These are phyloP conservation scores for Scaptomyza montana DNA, from an alignment of 1,140 invertebrate species.

Conservation along the genomic window DNA sequence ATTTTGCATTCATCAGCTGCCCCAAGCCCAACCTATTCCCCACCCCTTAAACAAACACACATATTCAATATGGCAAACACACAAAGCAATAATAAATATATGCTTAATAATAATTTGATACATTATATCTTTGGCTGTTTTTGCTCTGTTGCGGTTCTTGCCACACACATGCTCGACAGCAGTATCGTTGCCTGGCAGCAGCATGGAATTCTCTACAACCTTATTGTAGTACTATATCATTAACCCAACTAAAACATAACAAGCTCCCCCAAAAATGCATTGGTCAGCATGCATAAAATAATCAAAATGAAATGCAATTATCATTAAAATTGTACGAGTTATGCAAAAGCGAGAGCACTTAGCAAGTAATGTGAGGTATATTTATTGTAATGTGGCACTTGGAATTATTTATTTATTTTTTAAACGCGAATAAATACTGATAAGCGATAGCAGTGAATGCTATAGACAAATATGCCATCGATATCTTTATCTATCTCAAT, in stretches of 20 bases:
- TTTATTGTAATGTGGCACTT: background rate
- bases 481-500: too few species aligned
- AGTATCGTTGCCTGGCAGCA: background rate
- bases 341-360: background rate
- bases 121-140: slow-evolving; percentile 51
- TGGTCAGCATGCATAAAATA: slow-evolving; percentile 9
- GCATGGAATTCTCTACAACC: background rate
- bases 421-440: background rate
- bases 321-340: slow-evolving; percentile 35
- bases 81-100: slow-evolving; percentile 68
- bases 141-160: slow-evolving; percentile 28
- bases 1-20: slow-evolving; percentile 24
- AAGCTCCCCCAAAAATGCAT: background rate
- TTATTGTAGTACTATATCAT: background rate
- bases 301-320: slow-evolving; percentile 36
- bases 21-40: too few species aligned
- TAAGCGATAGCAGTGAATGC: too few species aligned
- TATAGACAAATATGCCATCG: too few species aligned
- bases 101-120: slow-evolving; percentile 66
- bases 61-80: slow-evolving; percentile 40
- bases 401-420: too few species aligned
- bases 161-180: too few species aligned
- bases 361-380: background rate
- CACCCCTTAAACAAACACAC: background rate
- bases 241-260: slow-evolving; percentile 1